A percentile compares a stretch with the other conserved stretches of the same genome.
Conservation (phyloP, 37 sponge, comb jelly and placozoan genomes). For the Aplysina aerophoba region DNA sequence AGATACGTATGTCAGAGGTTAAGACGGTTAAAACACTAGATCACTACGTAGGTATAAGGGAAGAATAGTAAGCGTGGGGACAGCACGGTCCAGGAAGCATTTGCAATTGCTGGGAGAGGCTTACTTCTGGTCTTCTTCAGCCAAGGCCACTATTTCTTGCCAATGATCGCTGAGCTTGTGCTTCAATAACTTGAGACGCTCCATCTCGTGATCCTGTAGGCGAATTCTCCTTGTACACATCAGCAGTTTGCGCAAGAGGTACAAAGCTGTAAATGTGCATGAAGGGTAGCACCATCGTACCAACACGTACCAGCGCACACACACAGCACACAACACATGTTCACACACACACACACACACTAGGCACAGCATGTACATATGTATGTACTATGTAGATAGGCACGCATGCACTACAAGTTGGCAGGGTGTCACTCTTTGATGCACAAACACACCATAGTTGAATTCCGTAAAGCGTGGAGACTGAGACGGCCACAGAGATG, state of each 20-base stretch:
- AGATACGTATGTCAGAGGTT: too few relatives aligned
- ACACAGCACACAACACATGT: neutral
- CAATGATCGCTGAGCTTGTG: slow-evolving; percentile 52
- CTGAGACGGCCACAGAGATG: neutral
- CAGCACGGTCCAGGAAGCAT: too few relatives aligned
- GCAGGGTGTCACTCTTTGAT: neutral
- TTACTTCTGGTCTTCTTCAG: slow-evolving; percentile 62
- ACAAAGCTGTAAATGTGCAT: slow-evolving; percentile 48
- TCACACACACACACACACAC: too few relatives aligned
- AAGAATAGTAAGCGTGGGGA: too few relatives aligned
- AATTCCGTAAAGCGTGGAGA: slow-evolving; percentile 1
- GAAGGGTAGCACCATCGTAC: neutral
- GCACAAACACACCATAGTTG: slow-evolving; percentile 1
- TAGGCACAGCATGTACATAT: too few relatives aligned
- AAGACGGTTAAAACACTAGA: too few relatives aligned
- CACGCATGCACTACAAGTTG: neutral
- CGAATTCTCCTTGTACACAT: slow-evolving; percentile 57
- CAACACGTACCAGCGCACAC: neutral
- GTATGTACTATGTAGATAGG: neutral
- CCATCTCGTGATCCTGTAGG: slow-evolving; percentile 68
- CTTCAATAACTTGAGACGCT: slow-evolving; percentile 56
- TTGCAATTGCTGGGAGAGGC: too few relatives aligned
- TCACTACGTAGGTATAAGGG: too few relatives aligned
- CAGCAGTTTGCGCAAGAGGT: slow-evolving; percentile 64
- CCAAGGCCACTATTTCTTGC: slow-evolving; percentile 44